A percentile compares a stretch with the other conserved stretches of the same genome.
Conservation (phyloP, 2,888 invertebrate species). For the Polylopha cassiicola region DNA sequence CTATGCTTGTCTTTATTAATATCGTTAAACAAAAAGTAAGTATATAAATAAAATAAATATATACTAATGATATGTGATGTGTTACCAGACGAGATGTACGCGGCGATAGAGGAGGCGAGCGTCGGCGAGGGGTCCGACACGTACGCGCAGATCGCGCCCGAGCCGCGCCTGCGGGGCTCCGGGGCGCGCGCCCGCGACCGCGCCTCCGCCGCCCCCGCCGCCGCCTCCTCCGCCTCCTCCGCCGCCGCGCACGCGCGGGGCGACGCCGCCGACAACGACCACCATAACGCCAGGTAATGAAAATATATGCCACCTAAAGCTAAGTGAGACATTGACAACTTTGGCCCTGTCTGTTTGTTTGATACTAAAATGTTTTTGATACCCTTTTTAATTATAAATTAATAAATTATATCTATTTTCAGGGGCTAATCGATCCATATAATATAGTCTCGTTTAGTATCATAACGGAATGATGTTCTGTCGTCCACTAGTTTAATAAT, state of each 20-base stretch:
- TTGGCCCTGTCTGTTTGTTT: too few species aligned
- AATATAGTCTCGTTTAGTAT: too few species aligned
- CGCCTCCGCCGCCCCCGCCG: slow-evolving; percentile 9
- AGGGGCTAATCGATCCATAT: too few species aligned
- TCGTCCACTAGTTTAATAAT: too few species aligned
- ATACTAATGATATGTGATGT: background rate
- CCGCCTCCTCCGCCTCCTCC: slow-evolving; percentile 27
- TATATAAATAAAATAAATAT: too few species aligned
- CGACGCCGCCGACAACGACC: slow-evolving; percentile 9
- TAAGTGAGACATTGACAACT: background rate
- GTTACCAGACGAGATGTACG: slow-evolving; percentile 89
- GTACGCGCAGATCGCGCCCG: slow-evolving; percentile 86
- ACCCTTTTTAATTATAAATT: too few species aligned
- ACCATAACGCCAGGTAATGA: slow-evolving; percentile 41
- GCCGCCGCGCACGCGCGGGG: slow-evolving; percentile 32
- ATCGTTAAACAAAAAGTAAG: too few species aligned
- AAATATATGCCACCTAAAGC: background rate
- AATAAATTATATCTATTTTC: too few species aligned
- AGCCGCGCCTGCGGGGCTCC: slow-evolving; percentile 40
- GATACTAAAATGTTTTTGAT: too few species aligned
- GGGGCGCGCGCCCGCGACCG: slow-evolving; percentile 25
- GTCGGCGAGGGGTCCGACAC: slow-evolving; percentile 88
- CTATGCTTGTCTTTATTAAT: too few species aligned
- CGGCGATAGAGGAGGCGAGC: slow-evolving; percentile 89
- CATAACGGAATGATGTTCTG: too few species aligned